phyloP scores from a whole-genome alignment of 2,888 invertebrate genomes.

The Lamellibrachia columna region DNA sequence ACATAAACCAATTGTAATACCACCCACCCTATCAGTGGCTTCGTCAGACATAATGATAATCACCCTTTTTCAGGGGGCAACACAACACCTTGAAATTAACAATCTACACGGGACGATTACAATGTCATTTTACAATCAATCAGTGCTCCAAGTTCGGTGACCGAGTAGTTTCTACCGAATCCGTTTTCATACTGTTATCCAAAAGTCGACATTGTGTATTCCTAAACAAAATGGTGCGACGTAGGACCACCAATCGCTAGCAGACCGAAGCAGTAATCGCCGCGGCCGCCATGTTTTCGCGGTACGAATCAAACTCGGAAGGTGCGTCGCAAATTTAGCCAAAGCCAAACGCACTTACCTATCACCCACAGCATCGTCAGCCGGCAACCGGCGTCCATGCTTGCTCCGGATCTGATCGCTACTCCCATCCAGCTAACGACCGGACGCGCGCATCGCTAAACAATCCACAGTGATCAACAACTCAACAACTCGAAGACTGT shows the following conservation, averaged over 20 bases:
- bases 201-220: no score
- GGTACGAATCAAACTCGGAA: constrained; percentile 3
- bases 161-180: not conserved
- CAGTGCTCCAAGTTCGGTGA: not conserved
- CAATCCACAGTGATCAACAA: not conserved
- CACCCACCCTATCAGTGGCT: not conserved
- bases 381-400: not conserved
- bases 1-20: not conserved
- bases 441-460: not conserved
- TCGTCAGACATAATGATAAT: not conserved
- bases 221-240: not conserved
- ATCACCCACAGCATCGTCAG: not conserved
- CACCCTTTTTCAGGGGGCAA: not conserved
- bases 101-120: not conserved
- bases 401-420: not conserved
- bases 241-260: not conserved
- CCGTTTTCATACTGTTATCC: not conserved
- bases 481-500: not conserved
- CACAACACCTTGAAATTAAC: not conserved
- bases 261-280: not conserved
- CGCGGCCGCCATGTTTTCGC: not conserved
- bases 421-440: constrained; percentile 9
- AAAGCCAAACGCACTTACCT: not conserved
- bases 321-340: not conserved
- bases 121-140: not conserved